phyloP scores from a whole-genome alignment of 1,140 invertebrate species.

The Calosoma granatense region DNA sequence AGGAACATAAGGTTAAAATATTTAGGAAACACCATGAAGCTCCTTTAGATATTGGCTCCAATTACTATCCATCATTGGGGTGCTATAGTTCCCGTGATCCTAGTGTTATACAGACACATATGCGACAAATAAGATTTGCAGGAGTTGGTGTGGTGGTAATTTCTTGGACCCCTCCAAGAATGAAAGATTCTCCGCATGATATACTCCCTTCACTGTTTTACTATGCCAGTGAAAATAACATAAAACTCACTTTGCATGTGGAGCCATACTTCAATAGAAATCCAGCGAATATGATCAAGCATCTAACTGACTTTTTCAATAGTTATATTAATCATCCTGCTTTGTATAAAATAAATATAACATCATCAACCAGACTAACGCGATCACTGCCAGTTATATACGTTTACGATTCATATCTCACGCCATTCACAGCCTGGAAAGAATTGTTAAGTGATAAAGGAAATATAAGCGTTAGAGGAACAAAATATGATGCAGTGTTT shows the following conservation, averaged over 20 bases:
- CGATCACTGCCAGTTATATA: constrained; percentile 43
- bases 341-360: constrained; percentile 35
- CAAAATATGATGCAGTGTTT: constrained; percentile 44
- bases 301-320: constrained; percentile 30
- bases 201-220: constrained; percentile 36
- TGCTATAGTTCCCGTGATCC: constrained; percentile 41
- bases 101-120: constrained; percentile 30
- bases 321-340: constrained; percentile 36
- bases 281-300: constrained; percentile 35
- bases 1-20: constrained; percentile 35
- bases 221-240: constrained; percentile 32
- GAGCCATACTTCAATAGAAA: constrained; percentile 37
- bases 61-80: constrained; percentile 38
- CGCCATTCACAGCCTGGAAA: constrained; percentile 38
- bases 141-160: constrained; percentile 38
- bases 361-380: constrained; percentile 30
- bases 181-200: constrained; percentile 33
- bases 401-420: constrained; percentile 46
- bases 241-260: constrained; percentile 40
- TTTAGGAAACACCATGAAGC: constrained; percentile 36
- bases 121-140: constrained; percentile 36
- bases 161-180: constrained; percentile 37
- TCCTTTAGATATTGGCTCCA: constrained; percentile 38
- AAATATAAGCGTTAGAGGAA: constrained; percentile 39
- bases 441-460: constrained; percentile 39